Evolutionary conservation across 2,797 vertebrate species (phyloP), one percentile per base, ranked within the genome.

Genomic region (Enteromius trimaculatus): DNA sequence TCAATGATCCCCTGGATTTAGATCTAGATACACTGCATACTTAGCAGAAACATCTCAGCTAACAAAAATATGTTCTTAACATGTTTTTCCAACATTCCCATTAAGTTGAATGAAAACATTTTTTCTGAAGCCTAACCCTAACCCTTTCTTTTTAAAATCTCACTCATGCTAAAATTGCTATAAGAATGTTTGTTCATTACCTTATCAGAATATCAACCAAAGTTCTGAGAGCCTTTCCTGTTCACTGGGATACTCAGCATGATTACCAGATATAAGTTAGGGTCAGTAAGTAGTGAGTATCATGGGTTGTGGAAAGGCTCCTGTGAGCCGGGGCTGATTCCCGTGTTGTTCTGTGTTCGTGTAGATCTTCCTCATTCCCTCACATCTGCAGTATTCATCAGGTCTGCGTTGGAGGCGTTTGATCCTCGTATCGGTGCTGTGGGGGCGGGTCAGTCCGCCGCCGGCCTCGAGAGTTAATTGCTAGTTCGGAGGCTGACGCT

Each of bases 401-500:
- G 55, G 55, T 60, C 51, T 21, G 55, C 4, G 23, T 60, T 26
- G 1, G n/a, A 10, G 62, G 8, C 3, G 26, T 80, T 42, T 42
- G 66, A 58, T 60, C 37, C 26, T 42, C 6, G 51, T 60, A 3
- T 71, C 19, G 2, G 82, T 77, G 84, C 88, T 87, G 88, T 81
- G 23, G 92, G 89, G 90, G 68, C 86, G 86, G 90, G 74, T 85
- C 79, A 75, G 10, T 47, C 66, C 9, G 78, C 77, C 68, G 81
- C 31, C 5, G 29, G 80, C 85, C 77, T 21, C 70, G 71, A 29
- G 60, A 95, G 92, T 95, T 97, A 97, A 97, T 97, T 97, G 96
- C 95, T 95, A 93, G 92, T 95, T 93, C 93, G 89, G 90, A 88
- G 90, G 74, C 84, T 97, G 96, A 98, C 74, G 89, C 88, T 94